Evolutionary conservation across 2,113 vertebrate species (phyloP).

Genomic region (Lophochroa leadbeateri): DNA sequence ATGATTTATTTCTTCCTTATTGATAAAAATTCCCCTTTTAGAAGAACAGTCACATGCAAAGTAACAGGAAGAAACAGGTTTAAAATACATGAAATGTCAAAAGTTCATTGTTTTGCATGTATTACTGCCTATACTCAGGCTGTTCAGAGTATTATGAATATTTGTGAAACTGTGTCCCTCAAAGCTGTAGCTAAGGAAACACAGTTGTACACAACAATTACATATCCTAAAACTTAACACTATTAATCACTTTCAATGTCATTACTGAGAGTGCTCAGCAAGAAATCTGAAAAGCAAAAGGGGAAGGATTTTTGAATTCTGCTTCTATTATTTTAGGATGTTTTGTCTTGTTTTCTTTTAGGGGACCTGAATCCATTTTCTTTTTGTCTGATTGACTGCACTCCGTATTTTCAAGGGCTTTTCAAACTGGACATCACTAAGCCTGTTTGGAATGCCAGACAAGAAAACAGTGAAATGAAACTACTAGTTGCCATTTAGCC

Average conservation of each 20-base stretch:
- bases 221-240: background rate
- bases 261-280: background rate
- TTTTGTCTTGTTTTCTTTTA: background rate
- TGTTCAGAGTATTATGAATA: background rate
- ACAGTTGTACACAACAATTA: background rate
- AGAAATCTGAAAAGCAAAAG: background rate
- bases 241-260: background rate
- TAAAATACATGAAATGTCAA: background rate
- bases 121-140: background rate
- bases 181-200: background rate
- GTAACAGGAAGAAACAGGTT: background rate
- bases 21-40: background rate
- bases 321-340: background rate
- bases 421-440: background rate
- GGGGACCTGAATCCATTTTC: background rate
- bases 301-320: background rate
- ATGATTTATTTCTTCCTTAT: constrained; percentile 40
- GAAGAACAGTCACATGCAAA: background rate
- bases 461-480: background rate
- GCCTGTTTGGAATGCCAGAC: background rate
- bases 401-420: background rate
- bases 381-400: background rate
- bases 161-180: background rate
- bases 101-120: background rate
- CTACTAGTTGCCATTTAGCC: background rate